Percentiles rank a stretch among this genome's conserved stretches.
phyloP scores from a whole-genome alignment of 2,797 vertebrate species.

The Glossophaga mutica region DNA sequence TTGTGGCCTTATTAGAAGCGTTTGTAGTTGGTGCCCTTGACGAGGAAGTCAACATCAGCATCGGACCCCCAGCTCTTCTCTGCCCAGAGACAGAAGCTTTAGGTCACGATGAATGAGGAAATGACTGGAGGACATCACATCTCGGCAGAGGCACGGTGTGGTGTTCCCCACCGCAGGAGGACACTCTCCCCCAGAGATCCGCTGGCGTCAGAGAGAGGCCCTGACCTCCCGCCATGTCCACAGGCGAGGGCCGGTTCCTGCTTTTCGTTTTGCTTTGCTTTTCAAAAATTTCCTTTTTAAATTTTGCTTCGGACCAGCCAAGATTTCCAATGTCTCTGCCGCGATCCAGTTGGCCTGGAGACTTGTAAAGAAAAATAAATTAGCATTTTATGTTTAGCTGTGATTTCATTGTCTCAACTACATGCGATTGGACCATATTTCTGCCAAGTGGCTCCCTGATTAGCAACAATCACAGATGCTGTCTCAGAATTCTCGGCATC shows the following conservation, averaged over 20 bases:
- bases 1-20: neutral
- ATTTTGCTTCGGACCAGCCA: neutral
- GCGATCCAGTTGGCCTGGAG: neutral
- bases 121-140: neutral
- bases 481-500: conserved; percentile 26
- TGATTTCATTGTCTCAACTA: neutral
- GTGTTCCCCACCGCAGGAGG: neutral
- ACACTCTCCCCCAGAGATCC: neutral
- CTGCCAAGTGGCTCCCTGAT: conserved; percentile 12
- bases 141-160: neutral
- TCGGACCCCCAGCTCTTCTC: neutral
- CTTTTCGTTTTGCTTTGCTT: neutral
- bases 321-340: neutral
- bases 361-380: conserved; percentile 7
- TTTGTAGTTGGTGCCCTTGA: neutral
- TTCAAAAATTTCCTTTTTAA: neutral
- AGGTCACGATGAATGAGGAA: neutral
- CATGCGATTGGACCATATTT: conserved; percentile 39
- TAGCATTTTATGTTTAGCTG: conserved; percentile 33
- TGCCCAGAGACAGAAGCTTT: neutral
- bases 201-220: neutral
- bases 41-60: neutral
- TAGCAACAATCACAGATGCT: conserved; percentile 54
- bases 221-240: neutral
- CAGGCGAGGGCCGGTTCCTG: neutral